A percentile compares a stretch with the other conserved stretches of the same genome.
Conservation (phyloP, 2,113 vertebrate species). For the Mugil cephalus region DNA sequence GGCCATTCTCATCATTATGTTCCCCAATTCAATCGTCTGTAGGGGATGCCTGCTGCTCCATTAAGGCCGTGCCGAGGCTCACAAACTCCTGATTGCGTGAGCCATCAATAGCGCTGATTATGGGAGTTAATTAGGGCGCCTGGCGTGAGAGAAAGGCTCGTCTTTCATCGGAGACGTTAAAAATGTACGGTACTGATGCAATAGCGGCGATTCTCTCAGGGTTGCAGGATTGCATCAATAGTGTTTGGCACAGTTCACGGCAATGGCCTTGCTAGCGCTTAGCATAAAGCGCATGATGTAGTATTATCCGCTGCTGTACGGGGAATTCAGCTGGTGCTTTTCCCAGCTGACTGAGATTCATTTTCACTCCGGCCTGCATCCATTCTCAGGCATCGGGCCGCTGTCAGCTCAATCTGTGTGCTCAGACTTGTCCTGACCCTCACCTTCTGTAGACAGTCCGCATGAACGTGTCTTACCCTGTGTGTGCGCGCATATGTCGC, state of each 20-base stretch:
- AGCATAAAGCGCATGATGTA: constrained; percentile 37
- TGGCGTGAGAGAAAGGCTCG: constrained; percentile 25
- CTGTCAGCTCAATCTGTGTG: constrained; percentile 65
- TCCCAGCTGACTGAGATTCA: constrained; percentile 48
- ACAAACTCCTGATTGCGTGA: constrained; percentile 62
- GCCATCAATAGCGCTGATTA: constrained; percentile 71
- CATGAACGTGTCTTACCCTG: constrained; percentile 21
- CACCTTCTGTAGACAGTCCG: constrained; percentile 33
- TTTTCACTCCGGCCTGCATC: constrained; percentile 41
- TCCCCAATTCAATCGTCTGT: constrained; percentile 56
- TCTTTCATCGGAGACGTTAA: constrained; percentile 59
- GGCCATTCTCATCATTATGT: constrained; percentile 64
- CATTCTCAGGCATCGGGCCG: constrained; percentile 41
- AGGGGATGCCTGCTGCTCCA: constrained; percentile 63
- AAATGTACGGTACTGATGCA: constrained; percentile 53
- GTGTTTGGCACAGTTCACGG: constrained; percentile 35
- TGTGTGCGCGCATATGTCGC: neutral
- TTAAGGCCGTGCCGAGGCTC: constrained; percentile 55
- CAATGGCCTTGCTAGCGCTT: constrained; percentile 20
- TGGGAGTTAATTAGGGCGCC: constrained; percentile 71
- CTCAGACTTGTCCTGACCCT: constrained; percentile 64
- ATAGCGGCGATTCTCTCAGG: constrained; percentile 25
- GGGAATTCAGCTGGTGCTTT: constrained; percentile 33
- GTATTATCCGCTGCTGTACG: constrained; percentile 30
- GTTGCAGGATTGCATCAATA: constrained; percentile 51